Evolutionary conservation across 2,888 invertebrate genomes (phyloP).

Genomic region (Linyphia triangularis): DNA sequence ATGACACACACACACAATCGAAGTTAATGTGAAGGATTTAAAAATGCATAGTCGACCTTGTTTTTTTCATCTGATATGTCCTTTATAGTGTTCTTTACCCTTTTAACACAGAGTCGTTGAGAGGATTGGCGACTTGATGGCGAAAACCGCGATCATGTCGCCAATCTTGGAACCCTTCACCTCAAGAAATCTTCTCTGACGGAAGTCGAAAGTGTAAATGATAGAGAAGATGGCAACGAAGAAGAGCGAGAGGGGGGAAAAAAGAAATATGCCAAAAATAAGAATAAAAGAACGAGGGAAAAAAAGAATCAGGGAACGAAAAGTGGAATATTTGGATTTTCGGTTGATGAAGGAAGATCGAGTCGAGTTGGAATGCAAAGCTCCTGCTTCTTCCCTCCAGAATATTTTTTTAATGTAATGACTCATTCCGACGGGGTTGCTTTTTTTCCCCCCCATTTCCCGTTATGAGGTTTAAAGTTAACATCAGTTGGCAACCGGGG

Average conservation of each 20-base stretch:
- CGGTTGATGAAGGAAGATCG: conserved; percentile 56
- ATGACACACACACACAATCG: too few relatives aligned
- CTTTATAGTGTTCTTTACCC: too few relatives aligned
- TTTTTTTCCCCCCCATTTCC: not conserved
- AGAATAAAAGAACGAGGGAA: not conserved
- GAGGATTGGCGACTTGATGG: too few relatives aligned
- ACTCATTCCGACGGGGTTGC: conserved; percentile 42
- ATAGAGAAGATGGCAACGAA: conserved; percentile 52
- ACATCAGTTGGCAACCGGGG: conserved; percentile 54
- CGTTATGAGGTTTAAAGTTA: conserved; percentile 57
- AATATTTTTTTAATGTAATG: conserved; percentile 66
- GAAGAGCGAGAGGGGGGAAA: not conserved
- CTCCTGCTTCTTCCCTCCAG: conserved; percentile 19
- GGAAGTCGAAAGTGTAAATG: conserved; percentile 69
- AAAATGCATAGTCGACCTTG: too few relatives aligned
- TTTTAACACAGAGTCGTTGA: too few relatives aligned
- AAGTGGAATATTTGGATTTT: conserved; percentile 69
- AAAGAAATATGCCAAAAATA: not conserved
- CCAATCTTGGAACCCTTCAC: too few relatives aligned
- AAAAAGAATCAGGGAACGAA: not conserved
- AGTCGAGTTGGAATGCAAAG: conserved; percentile 48
- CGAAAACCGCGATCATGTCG: too few relatives aligned
- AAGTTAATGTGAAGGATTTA: too few relatives aligned
- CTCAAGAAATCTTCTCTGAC: conserved; percentile 3
- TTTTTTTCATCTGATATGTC: too few relatives aligned